A percentile compares a stretch with the other conserved stretches of the same genome.
phyloP scores from a whole-genome alignment of 2,113 vertebrate species.

The Takifugu flavidus region DNA sequence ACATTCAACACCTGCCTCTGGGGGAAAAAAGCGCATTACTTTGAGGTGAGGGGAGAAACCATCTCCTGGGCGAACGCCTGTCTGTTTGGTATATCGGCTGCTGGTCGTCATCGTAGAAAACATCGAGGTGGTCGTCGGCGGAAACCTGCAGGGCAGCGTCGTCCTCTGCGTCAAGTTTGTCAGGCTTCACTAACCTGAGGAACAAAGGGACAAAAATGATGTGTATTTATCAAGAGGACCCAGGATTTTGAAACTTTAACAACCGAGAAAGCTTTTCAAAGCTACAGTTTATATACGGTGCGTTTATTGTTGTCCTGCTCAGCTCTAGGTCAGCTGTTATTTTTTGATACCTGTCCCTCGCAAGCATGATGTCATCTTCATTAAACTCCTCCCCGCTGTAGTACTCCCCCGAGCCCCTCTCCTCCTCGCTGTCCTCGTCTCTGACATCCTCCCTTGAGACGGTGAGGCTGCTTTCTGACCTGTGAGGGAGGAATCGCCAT shows the following conservation, averaged over 20 bases:
- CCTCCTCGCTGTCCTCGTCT: constrained; percentile 76
- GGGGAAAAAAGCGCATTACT: constrained; percentile 54
- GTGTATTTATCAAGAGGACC: background rate
- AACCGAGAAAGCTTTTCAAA: too few relatives aligned
- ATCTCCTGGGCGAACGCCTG: constrained; percentile 82
- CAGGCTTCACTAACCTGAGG: constrained; percentile 51
- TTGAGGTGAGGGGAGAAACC: constrained; percentile 87
- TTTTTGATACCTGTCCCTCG: constrained; percentile 78
- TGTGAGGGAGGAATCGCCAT: constrained; percentile 38
- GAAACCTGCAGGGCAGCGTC: constrained; percentile 77
- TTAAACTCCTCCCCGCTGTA: constrained; percentile 89
- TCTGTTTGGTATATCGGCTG: constrained; percentile 76
- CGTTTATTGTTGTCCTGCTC: background rate
- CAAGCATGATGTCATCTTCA: constrained; percentile 83
- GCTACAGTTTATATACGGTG: too few relatives aligned
- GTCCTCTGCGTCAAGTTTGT: constrained; percentile 63
- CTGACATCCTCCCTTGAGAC: constrained; percentile 77
- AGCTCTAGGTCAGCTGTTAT: background rate
- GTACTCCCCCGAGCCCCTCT: constrained; percentile 81
- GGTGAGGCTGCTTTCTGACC: constrained; percentile 82
- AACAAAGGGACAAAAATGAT: background rate
- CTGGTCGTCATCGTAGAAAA: constrained; percentile 85
- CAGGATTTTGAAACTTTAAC: background rate
- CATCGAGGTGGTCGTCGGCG: constrained; percentile 74
- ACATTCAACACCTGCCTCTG: background rate